A percentile compares a stretch with the other conserved stretches of the same genome.
Evolutionary conservation across 2,888 invertebrate species (phyloP).

Genomic region (Caenorhabditis imperialis): DNA sequence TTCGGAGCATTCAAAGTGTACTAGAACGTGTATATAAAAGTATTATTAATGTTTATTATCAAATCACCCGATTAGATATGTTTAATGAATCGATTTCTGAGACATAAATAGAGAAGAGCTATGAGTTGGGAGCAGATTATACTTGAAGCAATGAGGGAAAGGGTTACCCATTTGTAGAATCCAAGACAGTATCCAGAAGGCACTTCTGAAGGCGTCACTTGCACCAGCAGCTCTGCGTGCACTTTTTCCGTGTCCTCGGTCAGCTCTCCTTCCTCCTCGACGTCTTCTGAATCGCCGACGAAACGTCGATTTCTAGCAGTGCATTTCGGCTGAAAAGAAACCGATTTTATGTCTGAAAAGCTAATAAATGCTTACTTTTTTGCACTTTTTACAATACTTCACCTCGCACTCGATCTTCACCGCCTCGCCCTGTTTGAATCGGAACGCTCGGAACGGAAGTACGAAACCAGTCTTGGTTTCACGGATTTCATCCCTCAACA

Average conservation of each 20-base stretch:
- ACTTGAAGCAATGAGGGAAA: not conserved
- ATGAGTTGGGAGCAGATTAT: conserved; percentile 17
- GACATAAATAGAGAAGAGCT: conserved; percentile 15
- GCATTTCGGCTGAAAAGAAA: conserved; percentile 33
- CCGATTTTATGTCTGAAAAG: not conserved
- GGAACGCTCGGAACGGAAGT: conserved; percentile 60
- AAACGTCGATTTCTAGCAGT: conserved; percentile 31
- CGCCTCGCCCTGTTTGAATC: conserved; percentile 54
- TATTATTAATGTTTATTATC: no score
- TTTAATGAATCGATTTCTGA: conserved; percentile 15
- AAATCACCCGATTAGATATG: no score
- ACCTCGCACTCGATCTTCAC: conserved; percentile 59
- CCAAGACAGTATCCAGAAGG: conserved; percentile 20
- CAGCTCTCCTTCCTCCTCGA: not conserved
- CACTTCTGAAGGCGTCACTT: not conserved
- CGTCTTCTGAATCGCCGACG: not conserved
- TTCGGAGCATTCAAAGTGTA: no score
- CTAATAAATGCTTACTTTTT: conserved; percentile 31
- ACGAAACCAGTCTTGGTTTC: conserved; percentile 50
- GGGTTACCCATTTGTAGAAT: conserved; percentile 1
- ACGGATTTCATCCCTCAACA: conserved; percentile 54
- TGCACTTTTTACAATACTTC: conserved; percentile 53
- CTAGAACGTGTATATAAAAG: no score
- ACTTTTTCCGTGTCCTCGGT: conserved; percentile 32
- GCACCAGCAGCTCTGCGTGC: conserved; percentile 46